Conservation (phyloP, 2,888 invertebrate species). For the Hylaea fasciaria region DNA sequence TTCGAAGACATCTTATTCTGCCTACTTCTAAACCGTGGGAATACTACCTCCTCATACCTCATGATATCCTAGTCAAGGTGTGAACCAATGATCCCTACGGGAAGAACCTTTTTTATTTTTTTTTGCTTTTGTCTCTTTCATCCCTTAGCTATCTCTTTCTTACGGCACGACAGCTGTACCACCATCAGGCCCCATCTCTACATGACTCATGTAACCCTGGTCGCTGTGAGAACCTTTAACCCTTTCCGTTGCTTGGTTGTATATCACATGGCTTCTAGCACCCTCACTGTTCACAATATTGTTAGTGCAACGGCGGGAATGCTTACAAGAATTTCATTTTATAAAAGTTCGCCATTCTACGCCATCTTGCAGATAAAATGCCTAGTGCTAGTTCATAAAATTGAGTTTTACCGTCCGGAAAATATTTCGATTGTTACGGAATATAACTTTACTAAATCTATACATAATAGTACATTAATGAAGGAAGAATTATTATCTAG, state of each 20-base stretch:
- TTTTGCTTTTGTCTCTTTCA: background rate
- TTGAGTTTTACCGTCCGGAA: background rate
- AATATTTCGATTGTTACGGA: too few species aligned
- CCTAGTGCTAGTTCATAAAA: constrained; percentile 1
- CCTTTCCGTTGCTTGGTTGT: too few species aligned
- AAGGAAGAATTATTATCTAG: too few species aligned
- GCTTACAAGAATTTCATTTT: constrained; percentile 61
- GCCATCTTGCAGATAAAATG: constrained; percentile 47
- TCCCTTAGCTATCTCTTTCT: background rate
- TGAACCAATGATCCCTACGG: background rate
- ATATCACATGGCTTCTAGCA: too few species aligned
- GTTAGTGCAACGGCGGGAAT: constrained; percentile 39
- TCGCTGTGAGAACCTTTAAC: constrained; percentile 32
- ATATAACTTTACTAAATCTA: too few species aligned
- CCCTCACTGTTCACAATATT: constrained; percentile 23
- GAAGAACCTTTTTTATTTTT: background rate
- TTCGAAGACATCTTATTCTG: background rate
- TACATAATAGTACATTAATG: too few species aligned
- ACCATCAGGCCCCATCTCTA: background rate
- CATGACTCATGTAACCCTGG: background rate
- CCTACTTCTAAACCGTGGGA: background rate
- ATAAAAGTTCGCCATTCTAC: constrained; percentile 51
- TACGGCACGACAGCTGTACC: background rate
- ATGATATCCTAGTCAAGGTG: constrained; percentile 5
- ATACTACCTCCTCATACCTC: constrained; percentile 14